Evolutionary conservation across 2,888 invertebrate genomes (phyloP).

Genomic region (Mimas tiliae): DNA sequence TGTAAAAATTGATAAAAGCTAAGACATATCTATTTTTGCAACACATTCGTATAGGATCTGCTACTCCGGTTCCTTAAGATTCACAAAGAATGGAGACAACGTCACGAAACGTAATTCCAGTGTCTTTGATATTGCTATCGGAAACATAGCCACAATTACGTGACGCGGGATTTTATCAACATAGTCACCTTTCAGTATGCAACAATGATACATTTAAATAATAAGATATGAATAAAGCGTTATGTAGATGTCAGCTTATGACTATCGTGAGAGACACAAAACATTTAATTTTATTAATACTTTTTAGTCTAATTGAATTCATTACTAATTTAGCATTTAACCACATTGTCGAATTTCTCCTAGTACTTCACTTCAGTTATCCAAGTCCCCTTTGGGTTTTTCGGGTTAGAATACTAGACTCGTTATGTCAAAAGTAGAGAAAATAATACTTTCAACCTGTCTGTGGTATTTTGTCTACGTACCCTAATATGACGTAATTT

Average conservation of each 20-base stretch:
- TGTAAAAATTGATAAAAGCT: neutral
- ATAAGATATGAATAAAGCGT: neutral
- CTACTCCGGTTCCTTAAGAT: conserved; percentile 10
- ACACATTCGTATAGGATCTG: neutral
- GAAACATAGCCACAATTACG: conserved; percentile 22
- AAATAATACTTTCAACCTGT: too few species aligned
- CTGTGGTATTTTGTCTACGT: too few species aligned
- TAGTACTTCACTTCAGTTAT: neutral
- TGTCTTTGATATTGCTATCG: conserved; percentile 20
- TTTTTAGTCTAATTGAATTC: too few species aligned
- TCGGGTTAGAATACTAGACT: too few species aligned
- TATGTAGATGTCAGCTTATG: neutral
- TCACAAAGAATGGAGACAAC: conserved; percentile 1
- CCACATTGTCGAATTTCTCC: too few species aligned
- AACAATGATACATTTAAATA: conserved; percentile 8
- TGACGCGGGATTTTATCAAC: conserved; percentile 23
- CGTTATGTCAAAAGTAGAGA: too few species aligned
- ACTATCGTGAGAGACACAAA: neutral
- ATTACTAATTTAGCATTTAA: too few species aligned
- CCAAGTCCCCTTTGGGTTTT: neutral
- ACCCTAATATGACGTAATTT: too few species aligned
- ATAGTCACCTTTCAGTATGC: neutral
- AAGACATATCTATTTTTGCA: neutral
- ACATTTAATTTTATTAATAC: neutral
- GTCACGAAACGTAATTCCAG: conserved; percentile 17